A percentile compares a stretch with the other conserved stretches of the same genome.
phyloP scores from a whole-genome alignment of 2,797 vertebrate genomes.

The Knipowitschia caucasica region DNA sequence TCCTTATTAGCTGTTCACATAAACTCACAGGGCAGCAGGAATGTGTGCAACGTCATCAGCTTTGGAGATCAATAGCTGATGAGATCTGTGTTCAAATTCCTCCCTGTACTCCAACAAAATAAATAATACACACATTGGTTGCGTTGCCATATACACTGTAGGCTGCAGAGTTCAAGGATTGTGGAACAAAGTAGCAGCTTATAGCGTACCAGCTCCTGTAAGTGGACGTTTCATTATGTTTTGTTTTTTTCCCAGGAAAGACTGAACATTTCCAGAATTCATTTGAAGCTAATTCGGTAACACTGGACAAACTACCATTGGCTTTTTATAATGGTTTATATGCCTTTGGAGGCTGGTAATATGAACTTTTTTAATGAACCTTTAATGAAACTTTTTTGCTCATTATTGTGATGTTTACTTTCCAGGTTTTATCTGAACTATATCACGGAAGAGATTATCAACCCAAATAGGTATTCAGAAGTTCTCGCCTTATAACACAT shows the following conservation, averaged over 20 bases:
- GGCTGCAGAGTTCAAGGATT: too few relatives aligned
- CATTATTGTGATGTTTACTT: not conserved
- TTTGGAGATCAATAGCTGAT: too few relatives aligned
- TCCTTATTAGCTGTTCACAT: too few relatives aligned
- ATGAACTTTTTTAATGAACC: not conserved
- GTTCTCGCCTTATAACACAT: not conserved
- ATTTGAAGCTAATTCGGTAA: conserved; percentile 73
- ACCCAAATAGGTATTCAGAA: conserved; percentile 82
- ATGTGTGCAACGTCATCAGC: too few relatives aligned
- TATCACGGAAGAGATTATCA: conserved; percentile 85
- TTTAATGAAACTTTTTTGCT: not conserved
- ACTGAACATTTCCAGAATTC: conserved; percentile 83
- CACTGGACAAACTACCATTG: conserved; percentile 80
- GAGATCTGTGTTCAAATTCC: too few relatives aligned
- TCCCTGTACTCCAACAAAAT: too few relatives aligned
- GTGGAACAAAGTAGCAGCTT: too few relatives aligned
- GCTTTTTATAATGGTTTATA: conserved; percentile 90
- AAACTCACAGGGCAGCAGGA: too few relatives aligned
- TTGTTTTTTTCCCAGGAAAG: conserved; percentile 70
- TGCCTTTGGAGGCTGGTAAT: conserved; percentile 87
- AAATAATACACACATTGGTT: too few relatives aligned
- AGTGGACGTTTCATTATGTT: too few relatives aligned
- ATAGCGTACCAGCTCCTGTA: too few relatives aligned
- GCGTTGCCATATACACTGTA: too few relatives aligned
- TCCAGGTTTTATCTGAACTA: conserved; percentile 87